phyloP scores from a whole-genome alignment of 2,888 invertebrate species.

The Ophioninae sp. region DNA sequence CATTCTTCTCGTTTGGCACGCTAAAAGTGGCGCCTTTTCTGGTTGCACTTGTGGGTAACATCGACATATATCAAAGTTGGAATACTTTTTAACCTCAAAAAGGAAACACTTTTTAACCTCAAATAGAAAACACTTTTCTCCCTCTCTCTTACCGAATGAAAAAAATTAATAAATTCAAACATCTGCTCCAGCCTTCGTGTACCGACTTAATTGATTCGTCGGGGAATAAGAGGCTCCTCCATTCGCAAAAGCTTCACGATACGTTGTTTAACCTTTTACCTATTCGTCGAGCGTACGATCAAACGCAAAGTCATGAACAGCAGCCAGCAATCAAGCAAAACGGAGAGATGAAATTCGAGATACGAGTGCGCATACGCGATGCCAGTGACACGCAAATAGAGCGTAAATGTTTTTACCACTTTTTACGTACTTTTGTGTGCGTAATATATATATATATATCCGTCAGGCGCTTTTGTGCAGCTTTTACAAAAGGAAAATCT shows the following conservation, averaged over 20 bases:
- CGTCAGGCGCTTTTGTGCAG: constrained; percentile 6
- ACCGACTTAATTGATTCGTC: constrained; percentile 45
- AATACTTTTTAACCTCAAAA: too few species aligned
- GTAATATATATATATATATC: not conserved
- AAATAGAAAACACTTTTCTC: not conserved
- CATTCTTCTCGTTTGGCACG: constrained; percentile 7
- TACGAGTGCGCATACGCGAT: constrained; percentile 4
- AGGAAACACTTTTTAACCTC: too few species aligned
- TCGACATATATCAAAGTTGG: too few species aligned
- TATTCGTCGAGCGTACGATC: not conserved
- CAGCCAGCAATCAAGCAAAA: constrained; percentile 10
- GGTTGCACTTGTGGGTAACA: too few species aligned
- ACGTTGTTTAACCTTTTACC: not conserved
- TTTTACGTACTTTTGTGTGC: not conserved
- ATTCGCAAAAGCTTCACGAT: not conserved
- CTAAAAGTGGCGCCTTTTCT: too few species aligned
- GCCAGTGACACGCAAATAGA: constrained; percentile 49
- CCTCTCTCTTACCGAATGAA: not conserved
- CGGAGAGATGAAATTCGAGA: constrained; percentile 25
- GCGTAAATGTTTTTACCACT: constrained; percentile 20
- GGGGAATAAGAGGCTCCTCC: constrained; percentile 20
- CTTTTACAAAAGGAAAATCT: constrained; percentile 13
- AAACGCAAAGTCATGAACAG: not conserved
- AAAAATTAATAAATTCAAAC: too few species aligned
- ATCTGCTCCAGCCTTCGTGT: not conserved